These are phyloP conservation scores for Dendrocopos noguchii DNA, from an alignment of 2,113 vertebrate genomes.

Conservation along the genomic window DNA sequence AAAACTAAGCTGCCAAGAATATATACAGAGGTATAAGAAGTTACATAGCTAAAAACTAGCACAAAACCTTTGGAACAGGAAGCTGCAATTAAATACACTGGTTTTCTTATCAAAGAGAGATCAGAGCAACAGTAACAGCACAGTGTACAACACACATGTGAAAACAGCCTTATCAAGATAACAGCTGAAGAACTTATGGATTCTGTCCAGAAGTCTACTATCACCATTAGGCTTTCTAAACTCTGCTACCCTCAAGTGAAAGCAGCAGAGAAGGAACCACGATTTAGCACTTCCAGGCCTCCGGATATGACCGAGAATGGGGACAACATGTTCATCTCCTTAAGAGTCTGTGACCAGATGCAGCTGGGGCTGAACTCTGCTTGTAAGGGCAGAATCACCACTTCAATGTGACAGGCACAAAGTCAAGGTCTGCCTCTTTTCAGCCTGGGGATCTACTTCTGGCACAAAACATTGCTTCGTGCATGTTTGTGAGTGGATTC, in stretches of 20 bases:
- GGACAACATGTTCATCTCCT: neutral
- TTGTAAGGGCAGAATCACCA: neutral
- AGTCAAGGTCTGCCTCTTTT: neutral
- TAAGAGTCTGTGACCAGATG: neutral
- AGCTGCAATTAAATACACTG: conserved; percentile 47
- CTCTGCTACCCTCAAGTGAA: neutral
- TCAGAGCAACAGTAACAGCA: conserved; percentile 53
- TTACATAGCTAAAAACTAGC: neutral
- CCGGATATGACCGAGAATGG: neutral
- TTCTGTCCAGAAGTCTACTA: conserved; percentile 23
- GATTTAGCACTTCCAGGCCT: neutral
- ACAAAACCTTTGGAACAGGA: conserved; percentile 59
- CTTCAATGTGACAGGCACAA: fast-evolving
- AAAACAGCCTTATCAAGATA: conserved; percentile 56
- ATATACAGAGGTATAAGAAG: neutral
- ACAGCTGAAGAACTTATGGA: conserved; percentile 46
- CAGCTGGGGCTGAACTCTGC: neutral
- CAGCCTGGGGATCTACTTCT: neutral
- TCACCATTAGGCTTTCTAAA: neutral
- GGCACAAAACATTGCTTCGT: neutral
- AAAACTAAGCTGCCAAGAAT: neutral
- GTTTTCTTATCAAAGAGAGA: conserved; percentile 47
- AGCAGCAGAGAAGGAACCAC: neutral
- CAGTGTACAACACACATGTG: conserved; percentile 39
- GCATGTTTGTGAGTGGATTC: fast-evolving